These are phyloP conservation scores for Pocillopora grandis DNA, from an alignment of 92 coral and sea anemone species.

Conservation along the genomic window DNA sequence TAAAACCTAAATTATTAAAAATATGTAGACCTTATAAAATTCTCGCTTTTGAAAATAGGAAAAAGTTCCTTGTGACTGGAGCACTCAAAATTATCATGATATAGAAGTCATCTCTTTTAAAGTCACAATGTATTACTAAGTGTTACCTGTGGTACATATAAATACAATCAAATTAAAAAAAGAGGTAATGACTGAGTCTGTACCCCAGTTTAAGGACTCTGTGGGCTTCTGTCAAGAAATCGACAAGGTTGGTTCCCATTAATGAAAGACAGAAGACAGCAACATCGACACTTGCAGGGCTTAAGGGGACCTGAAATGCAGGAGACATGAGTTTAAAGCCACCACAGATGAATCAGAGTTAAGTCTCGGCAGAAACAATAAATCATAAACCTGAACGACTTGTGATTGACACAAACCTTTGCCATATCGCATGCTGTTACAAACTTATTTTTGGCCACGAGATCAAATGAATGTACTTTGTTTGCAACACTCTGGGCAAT, in stretches of 20 bases:
- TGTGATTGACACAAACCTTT: conserved; percentile 51
- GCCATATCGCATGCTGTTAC: conserved; percentile 98
- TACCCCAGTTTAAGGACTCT: conserved; percentile 87
- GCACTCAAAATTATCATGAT: too few species aligned
- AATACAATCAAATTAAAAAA: background rate
- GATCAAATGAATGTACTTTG: conserved; percentile 93
- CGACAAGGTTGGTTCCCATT: conserved; percentile 92
- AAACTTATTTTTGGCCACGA: conserved; percentile 81
- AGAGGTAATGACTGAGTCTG: background rate
- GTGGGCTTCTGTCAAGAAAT: conserved; percentile 81
- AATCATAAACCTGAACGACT: background rate
- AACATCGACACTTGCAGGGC: conserved; percentile 75
- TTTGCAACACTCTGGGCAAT: conserved; percentile 87
- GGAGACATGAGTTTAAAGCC: background rate
- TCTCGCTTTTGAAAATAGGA: too few species aligned
- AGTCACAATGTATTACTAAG: too few species aligned
- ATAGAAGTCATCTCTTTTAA: too few species aligned
- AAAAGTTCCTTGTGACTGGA: too few species aligned
- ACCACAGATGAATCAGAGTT: background rate
- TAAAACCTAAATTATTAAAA: too few species aligned
- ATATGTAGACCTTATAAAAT: too few species aligned
- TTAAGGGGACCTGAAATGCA: conserved; percentile 74
- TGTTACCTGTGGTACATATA: background rate
- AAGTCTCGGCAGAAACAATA: background rate
- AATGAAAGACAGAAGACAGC: conserved; percentile 91